Percentiles rank a stretch among this genome's conserved stretches.
These are phyloP conservation scores for Drosophila malerkotliana DNA, from an alignment of 1,140 invertebrate genomes.

Conservation along the genomic window DNA sequence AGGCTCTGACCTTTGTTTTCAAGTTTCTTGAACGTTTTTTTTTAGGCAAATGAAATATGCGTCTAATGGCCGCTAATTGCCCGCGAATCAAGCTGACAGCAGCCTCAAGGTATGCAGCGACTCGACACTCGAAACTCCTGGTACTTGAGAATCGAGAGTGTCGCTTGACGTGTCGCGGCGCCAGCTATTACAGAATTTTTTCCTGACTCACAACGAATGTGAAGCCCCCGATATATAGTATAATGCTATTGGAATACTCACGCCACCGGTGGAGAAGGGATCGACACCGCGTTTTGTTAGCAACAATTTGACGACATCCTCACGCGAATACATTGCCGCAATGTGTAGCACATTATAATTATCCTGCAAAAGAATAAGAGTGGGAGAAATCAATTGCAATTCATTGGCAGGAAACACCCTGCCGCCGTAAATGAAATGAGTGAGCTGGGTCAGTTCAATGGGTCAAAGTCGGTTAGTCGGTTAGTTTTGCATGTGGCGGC, in stretches of 20 bases:
- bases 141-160: constrained; percentile 1
- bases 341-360: constrained; percentile 97
- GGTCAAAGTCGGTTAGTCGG: constrained; percentile 68
- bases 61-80: constrained; percentile 48
- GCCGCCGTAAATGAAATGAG: background rate
- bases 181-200: constrained; percentile 22
- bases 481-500: constrained; percentile 58
- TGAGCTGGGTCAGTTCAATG: constrained; percentile 55
- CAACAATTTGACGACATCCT: constrained; percentile 96
- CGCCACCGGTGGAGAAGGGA: constrained; percentile 95
- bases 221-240: constrained; percentile 3
- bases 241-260: constrained; percentile 86
- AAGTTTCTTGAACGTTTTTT: background rate
- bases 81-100: constrained; percentile 16
- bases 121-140: background rate
- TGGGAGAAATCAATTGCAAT: constrained; percentile 69
- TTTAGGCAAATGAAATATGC: constrained; percentile 36
- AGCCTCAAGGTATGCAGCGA: constrained; percentile 19
- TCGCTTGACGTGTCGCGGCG: constrained; percentile 27
- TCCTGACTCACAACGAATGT: constrained; percentile 12
- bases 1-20: constrained; percentile 59
- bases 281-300: constrained; percentile 95
- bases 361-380: constrained; percentile 88
- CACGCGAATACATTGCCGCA: constrained; percentile 95
- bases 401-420: constrained; percentile 55